These are phyloP conservation scores for Parapsyche elsis DNA, from an alignment of 1,140 invertebrate genomes.

Conservation along the genomic window DNA sequence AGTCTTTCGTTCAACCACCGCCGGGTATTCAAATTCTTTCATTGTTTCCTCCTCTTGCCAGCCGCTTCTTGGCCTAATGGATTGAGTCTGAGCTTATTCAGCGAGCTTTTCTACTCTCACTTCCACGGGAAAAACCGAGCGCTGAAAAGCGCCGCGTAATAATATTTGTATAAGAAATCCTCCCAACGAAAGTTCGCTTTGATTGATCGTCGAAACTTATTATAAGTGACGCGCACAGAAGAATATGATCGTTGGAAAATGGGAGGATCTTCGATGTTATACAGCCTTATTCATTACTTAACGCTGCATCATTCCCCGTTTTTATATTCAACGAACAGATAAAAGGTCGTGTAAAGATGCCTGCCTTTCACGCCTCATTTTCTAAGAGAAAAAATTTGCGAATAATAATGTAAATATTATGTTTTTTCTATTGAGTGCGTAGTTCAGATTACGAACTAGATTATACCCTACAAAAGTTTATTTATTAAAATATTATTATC, in stretches of 20 bases:
- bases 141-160: conserved; percentile 45
- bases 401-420: background rate
- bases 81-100: conserved; percentile 46
- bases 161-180: conserved; percentile 45
- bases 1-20: conserved; percentile 13
- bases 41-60: conserved; percentile 43
- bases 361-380: conserved; percentile 34
- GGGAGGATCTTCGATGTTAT: conserved; percentile 41
- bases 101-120: conserved; percentile 40
- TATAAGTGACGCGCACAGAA: conserved; percentile 35
- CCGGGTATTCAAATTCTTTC: conserved; percentile 44
- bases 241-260: conserved; percentile 39
- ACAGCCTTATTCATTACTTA: conserved; percentile 46
- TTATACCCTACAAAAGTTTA: too few species aligned
- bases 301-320: conserved; percentile 42
- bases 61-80: conserved; percentile 46
- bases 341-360: conserved; percentile 36
- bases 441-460: too few species aligned
- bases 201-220: conserved; percentile 47
- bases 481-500: background rate
- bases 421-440: background rate
- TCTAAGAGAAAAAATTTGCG: background rate
- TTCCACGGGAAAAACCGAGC: conserved; percentile 9
- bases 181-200: conserved; percentile 37
- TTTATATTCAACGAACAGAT: conserved; percentile 31